Conservation (phyloP, 2,888 invertebrate genomes). For the Cryptocephalus primarius region DNA sequence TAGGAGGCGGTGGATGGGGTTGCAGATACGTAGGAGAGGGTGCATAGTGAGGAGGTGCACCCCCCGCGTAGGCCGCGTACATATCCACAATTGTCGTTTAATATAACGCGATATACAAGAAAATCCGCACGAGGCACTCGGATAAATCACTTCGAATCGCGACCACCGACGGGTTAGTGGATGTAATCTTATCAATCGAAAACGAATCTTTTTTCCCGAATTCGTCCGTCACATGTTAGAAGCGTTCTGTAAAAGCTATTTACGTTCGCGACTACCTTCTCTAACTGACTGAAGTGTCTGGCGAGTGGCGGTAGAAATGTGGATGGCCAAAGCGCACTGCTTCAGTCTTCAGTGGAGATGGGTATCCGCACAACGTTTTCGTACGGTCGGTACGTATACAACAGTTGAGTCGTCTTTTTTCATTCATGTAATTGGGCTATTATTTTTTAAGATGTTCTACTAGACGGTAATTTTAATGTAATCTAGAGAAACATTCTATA, state of each 20-base stretch:
- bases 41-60: conserved; percentile 38
- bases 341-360: not conserved
- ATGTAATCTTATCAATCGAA: no score
- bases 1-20: conserved; percentile 31
- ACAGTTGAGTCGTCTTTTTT: no score
- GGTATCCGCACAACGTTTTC: not conserved
- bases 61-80: conserved; percentile 41
- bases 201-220: no score
- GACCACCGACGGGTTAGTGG: no score
- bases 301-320: not conserved
- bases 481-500: not conserved
- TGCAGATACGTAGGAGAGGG: conserved; percentile 38
- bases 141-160: no score
- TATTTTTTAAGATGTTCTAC: not conserved
- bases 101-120: no score
- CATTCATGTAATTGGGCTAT: not conserved
- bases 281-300: not conserved
- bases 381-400: no score
- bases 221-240: not conserved
- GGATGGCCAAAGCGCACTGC: not conserved
- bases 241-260: not conserved
- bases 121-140: no score
- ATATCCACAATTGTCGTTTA: conserved; percentile 20
- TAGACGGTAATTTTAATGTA: not conserved
- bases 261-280: not conserved